Conservation (phyloP, 92 coral and sea anemone species). For the Actinernus sp. region DNA sequence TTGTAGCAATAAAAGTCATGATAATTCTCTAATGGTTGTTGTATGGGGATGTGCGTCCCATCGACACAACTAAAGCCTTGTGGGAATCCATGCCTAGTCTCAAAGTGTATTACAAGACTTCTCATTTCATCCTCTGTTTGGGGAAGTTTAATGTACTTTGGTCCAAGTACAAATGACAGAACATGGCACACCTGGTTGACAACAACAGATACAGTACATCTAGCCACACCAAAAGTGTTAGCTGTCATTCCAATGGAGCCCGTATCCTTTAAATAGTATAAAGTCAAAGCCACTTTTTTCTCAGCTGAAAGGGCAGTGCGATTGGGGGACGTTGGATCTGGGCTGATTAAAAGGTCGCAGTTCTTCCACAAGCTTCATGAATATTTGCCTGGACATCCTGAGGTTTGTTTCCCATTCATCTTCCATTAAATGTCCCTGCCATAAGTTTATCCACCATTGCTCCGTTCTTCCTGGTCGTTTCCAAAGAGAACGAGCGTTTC, state of each 20-base stretch:
- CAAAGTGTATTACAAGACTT: conserved; percentile 25
- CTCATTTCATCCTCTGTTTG: conserved; percentile 49
- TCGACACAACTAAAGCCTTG: conserved; percentile 61
- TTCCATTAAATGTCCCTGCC: conserved; percentile 4
- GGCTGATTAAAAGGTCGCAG: conserved; percentile 37
- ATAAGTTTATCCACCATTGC: conserved; percentile 29
- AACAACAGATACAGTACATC: conserved; percentile 32
- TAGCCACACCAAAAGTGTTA: conserved; percentile 49
- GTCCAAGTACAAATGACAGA: conserved; percentile 20
- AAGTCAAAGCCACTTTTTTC: conserved; percentile 44
- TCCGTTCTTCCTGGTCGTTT: conserved; percentile 23
- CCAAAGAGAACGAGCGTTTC: not conserved
- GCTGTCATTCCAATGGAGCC: conserved; percentile 62
- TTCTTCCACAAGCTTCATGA: conserved; percentile 54
- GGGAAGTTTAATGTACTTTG: conserved; percentile 52
- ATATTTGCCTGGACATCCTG: conserved; percentile 29
- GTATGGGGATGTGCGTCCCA: conserved; percentile 56
- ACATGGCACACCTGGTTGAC: conserved; percentile 40
- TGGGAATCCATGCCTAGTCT: conserved; percentile 50
- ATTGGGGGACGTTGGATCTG: conserved; percentile 14
- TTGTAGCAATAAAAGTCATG: conserved; percentile 59
- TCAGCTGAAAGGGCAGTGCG: conserved; percentile 26
- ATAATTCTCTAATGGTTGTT: conserved; percentile 40
- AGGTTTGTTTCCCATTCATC: conserved; percentile 43
- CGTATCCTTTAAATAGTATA: conserved; percentile 51